Conservation (phyloP, 2,113 vertebrate species). For the Falcunculus frontatus region DNA sequence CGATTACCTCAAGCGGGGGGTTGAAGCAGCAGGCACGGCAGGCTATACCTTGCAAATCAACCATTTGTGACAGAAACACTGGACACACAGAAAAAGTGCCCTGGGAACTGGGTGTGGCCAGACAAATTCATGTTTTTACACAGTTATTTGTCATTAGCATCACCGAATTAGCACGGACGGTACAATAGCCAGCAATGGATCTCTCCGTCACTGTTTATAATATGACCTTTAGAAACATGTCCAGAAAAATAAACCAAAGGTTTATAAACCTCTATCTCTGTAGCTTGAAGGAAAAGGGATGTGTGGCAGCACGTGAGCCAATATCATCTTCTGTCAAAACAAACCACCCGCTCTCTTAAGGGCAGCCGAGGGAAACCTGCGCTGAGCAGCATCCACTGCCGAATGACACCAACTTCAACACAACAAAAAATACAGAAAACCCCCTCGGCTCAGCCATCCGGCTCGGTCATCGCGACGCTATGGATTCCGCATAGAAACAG, state of each 20-base stretch:
- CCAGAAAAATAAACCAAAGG: background rate
- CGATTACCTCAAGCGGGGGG: background rate
- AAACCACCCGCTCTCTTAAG: background rate
- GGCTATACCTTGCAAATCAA: background rate
- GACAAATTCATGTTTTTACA: background rate
- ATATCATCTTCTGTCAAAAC: background rate
- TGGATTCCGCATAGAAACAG: background rate
- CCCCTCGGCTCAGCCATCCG: background rate
- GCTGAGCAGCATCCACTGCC: background rate
- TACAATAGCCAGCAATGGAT: fast-evolving
- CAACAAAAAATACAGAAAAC: background rate
- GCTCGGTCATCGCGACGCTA: background rate
- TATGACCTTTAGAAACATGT: background rate
- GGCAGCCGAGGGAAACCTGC: background rate
- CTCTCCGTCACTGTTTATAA: fast-evolving
- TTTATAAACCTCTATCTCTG: background rate
- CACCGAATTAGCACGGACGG: fast-evolving
- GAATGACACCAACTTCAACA: background rate
- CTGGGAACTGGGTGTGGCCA: conserved; percentile 35
- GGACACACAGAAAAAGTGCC: background rate
- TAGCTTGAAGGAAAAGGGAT: background rate
- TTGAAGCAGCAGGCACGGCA: background rate
- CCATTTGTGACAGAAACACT: background rate
- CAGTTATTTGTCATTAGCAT: background rate
- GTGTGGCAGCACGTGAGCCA: background rate